These are phyloP conservation scores for Germaria angustata DNA, from an alignment of 2,888 invertebrate genomes.

Conservation along the genomic window DNA sequence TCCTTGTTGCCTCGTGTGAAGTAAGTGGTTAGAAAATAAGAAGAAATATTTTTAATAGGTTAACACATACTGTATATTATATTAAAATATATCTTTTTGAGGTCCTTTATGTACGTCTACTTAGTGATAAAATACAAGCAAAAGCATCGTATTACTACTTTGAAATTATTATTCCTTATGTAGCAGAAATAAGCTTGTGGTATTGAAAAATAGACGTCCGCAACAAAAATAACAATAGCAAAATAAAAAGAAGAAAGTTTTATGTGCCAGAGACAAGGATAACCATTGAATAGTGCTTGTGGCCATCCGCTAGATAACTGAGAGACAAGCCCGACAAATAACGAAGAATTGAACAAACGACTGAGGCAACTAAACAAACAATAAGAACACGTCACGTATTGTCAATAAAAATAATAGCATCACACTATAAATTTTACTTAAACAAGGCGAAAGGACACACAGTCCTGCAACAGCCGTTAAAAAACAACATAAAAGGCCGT, in stretches of 20 bases:
- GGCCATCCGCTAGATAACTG: not conserved
- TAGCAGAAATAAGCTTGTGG: too few relatives aligned
- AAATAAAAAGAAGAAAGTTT: not conserved
- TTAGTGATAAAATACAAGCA: too few relatives aligned
- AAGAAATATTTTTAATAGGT: too few relatives aligned
- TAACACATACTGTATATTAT: too few relatives aligned
- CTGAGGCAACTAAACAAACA: slow-evolving; percentile 65
- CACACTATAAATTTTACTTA: slow-evolving; percentile 75
- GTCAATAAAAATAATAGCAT: slow-evolving; percentile 78
- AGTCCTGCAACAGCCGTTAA: not conserved
- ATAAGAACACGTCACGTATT: slow-evolving; percentile 77
- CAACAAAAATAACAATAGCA: slow-evolving; percentile 17
- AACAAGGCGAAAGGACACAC: slow-evolving; percentile 62
- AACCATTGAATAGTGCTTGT: not conserved
- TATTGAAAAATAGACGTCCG: slow-evolving; percentile 13
- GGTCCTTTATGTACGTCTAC: too few relatives aligned
- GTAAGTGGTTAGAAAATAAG: too few relatives aligned
- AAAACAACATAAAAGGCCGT: slow-evolving; percentile 39
- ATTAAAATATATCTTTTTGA: too few relatives aligned
- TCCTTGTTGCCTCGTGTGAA: too few relatives aligned
- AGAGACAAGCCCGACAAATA: not conserved
- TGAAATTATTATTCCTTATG: too few relatives aligned
- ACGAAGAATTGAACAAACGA: slow-evolving; percentile 11
- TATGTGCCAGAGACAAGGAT: slow-evolving; percentile 15
- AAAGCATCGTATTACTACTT: too few relatives aligned